These are phyloP conservation scores for Caenorhabditis imperialis DNA, from an alignment of 2,888 invertebrate genomes.

Conservation along the genomic window DNA sequence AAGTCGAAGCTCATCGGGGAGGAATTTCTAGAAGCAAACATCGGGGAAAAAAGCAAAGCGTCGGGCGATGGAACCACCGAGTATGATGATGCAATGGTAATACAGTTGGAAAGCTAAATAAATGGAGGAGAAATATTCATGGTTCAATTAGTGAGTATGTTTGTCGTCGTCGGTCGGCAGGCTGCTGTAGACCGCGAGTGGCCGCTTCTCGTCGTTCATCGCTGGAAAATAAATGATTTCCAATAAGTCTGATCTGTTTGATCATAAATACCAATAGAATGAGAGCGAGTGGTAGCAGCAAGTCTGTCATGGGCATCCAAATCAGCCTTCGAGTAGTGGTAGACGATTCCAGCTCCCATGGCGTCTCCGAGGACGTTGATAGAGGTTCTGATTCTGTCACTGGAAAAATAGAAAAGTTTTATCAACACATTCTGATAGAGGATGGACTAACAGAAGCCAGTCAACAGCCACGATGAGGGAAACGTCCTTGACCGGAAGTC, in stretches of 20 bases:
- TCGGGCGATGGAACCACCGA: constrained; percentile 42
- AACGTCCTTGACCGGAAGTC: constrained; percentile 80
- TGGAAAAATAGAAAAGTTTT: constrained; percentile 64
- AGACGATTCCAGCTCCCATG: constrained; percentile 82
- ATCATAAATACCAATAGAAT: constrained; percentile 36
- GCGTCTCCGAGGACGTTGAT: constrained; percentile 82
- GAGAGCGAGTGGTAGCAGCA: constrained; percentile 53
- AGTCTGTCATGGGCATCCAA: constrained; percentile 59
- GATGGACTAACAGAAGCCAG: constrained; percentile 80
- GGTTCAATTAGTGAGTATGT: constrained; percentile 27
- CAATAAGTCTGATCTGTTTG: too few relatives aligned
- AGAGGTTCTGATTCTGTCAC: constrained; percentile 82
- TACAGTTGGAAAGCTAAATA: constrained; percentile 2
- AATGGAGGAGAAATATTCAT: neutral
- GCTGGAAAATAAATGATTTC: constrained; percentile 29
- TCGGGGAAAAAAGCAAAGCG: constrained; percentile 24
- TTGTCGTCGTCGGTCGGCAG: constrained; percentile 56
- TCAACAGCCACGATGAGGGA: constrained; percentile 80
- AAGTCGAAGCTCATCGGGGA: constrained; percentile 45
- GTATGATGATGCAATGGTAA: neutral
- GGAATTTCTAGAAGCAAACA: constrained; percentile 38
- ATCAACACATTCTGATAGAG: neutral
- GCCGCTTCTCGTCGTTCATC: constrained; percentile 51
- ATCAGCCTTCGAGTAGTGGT: constrained; percentile 80
- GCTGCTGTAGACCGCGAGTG: constrained; percentile 52